Conservation (phyloP, 2,888 invertebrate genomes). For the Drosophila kambysellisi region DNA sequence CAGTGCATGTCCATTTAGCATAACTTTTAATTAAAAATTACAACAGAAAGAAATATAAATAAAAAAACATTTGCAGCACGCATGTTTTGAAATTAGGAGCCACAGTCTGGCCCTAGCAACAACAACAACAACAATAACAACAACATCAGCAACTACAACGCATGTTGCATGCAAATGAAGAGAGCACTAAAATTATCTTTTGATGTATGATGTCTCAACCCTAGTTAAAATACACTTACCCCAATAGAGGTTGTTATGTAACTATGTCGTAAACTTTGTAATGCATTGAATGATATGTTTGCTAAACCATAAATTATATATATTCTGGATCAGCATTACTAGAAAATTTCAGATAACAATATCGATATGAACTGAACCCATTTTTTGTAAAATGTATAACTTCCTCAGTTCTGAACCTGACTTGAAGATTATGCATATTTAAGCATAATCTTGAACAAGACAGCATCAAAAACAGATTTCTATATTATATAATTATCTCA, state of each 20-base stretch:
- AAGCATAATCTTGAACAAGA: not conserved
- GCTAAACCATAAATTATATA: not conserved
- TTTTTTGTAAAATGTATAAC: not conserved
- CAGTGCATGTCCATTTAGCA: constrained; percentile 72
- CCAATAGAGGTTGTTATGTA: not conserved
- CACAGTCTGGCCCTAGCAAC: constrained; percentile 16
- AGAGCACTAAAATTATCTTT: constrained; percentile 12
- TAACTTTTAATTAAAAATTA: constrained; percentile 70
- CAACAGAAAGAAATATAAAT: constrained; percentile 11
- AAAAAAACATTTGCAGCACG: constrained; percentile 64
- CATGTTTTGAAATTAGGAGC: constrained; percentile 53
- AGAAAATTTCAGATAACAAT: not conserved
- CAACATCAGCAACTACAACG: constrained; percentile 44
- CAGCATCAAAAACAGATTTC: not conserved
- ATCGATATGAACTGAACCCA: too few species aligned
- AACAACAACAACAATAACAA: constrained; percentile 35
- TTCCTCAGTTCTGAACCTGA: too few species aligned
- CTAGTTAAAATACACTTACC: constrained; percentile 26
- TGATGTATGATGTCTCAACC: not conserved
- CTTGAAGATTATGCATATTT: too few species aligned
- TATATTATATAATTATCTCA: not conserved
- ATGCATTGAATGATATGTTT: not conserved
- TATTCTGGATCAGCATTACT: not conserved
- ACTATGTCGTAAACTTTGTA: not conserved
- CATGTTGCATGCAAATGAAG: constrained; percentile 74